Evolutionary conservation across 2,888 invertebrate species (phyloP).

Genomic region (Odontocerum albicorne): DNA sequence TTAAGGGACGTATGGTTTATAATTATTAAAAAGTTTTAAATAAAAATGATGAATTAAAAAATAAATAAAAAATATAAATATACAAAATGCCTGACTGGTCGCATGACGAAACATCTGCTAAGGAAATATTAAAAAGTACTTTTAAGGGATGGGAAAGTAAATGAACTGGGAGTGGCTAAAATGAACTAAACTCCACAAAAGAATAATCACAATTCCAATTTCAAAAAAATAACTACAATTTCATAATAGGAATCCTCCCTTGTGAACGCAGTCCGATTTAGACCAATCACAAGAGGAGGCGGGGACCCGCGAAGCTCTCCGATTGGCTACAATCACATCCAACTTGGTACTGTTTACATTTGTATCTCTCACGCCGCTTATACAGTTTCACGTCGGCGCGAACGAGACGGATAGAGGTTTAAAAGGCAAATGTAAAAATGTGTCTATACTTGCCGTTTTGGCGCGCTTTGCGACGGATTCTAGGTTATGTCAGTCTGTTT

Average conservation of each 20-base stretch:
- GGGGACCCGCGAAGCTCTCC: constrained; percentile 41
- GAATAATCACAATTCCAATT: constrained; percentile 25
- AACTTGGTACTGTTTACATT: constrained; percentile 54
- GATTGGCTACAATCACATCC: constrained; percentile 47
- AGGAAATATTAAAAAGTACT: too few relatives aligned
- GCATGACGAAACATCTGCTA: too few relatives aligned
- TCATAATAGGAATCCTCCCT: constrained; percentile 36
- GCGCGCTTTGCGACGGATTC: constrained; percentile 4
- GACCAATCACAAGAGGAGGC: constrained; percentile 50
- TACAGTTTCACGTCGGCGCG: constrained; percentile 47
- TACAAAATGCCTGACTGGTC: too few relatives aligned
- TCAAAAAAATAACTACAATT: constrained; percentile 31
- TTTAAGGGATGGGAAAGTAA: constrained; percentile 17
- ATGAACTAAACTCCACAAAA: constrained; percentile 18
- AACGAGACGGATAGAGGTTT: constrained; percentile 24
- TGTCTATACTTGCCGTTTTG: constrained; percentile 12
- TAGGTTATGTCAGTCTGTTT: constrained; percentile 26
- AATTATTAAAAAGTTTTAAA: too few relatives aligned
- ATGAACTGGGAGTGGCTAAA: constrained; percentile 17
- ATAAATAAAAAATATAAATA: too few relatives aligned
- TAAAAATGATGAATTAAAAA: too few relatives aligned
- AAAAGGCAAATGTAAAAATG: constrained; percentile 11
- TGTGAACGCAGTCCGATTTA: constrained; percentile 25
- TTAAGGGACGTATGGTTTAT: too few relatives aligned
- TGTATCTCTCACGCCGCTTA: constrained; percentile 57